Evolutionary conservation across 2,113 vertebrate species (phyloP).

Genomic region (Scopus umbretta): DNA sequence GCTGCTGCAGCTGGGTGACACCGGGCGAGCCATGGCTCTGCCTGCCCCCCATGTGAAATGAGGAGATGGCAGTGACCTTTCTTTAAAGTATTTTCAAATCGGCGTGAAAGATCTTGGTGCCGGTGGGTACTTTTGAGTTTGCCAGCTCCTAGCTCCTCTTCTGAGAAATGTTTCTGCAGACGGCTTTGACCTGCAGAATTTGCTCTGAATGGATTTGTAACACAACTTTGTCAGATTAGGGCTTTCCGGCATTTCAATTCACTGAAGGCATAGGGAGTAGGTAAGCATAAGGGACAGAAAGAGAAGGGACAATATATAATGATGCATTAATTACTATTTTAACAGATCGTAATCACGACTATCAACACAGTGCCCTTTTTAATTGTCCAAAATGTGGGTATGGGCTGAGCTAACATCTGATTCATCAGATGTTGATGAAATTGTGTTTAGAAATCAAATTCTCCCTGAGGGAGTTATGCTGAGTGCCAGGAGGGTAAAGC

Average conservation of each 20-base stretch:
- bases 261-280: neutral
- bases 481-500: neutral
- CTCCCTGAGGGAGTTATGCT: neutral
- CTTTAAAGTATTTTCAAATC: neutral
- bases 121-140: neutral
- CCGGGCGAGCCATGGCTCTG: rapidly evolving
- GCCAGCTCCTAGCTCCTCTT: neutral
- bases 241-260: neutral
- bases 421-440: too few relatives aligned
- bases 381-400: neutral
- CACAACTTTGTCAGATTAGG: rapidly evolving
- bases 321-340: neutral
- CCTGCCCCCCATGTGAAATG: neutral
- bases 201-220: neutral
- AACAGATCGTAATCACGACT: neutral
- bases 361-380: neutral
- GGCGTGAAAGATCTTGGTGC: neutral
- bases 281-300: neutral
- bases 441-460: neutral
- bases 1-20: too few relatives aligned
- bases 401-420: neutral
- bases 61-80: neutral
- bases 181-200: neutral
- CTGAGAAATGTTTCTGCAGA: neutral
- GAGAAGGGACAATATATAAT: neutral